phyloP scores from a whole-genome alignment of 1,140 invertebrate genomes.

The Philotrypesis tridentata region DNA sequence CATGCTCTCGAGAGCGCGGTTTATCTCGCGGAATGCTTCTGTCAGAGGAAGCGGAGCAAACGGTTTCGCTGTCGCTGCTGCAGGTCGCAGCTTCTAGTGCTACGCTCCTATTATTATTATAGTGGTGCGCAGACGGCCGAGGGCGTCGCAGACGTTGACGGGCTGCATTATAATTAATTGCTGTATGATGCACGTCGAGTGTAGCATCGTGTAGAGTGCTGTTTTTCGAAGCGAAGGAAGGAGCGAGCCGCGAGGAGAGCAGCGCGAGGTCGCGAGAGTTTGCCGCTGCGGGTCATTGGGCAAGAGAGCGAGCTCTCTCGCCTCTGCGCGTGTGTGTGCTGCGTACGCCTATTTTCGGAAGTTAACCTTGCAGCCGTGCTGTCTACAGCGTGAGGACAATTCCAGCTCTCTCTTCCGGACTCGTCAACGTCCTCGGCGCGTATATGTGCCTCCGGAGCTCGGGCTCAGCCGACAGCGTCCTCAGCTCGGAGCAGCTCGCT shows the following conservation, averaged over 20 bases:
- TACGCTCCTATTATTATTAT: neutral
- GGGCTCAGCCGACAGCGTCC: neutral
- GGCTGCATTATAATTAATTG: too few relatives aligned
- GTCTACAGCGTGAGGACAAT: neutral
- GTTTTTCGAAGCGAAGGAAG: too few relatives aligned
- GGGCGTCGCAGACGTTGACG: too few relatives aligned
- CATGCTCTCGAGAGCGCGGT: too few relatives aligned
- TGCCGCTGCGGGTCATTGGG: neutral
- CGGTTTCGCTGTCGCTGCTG: neutral
- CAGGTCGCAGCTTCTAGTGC: neutral
- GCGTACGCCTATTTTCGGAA: conserved; percentile 43
- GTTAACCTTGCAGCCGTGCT: conserved; percentile 44
- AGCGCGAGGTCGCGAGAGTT: neutral
- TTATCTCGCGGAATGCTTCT: conserved; percentile 25
- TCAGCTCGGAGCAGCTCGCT: conserved; percentile 22
- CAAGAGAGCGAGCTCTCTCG: neutral
- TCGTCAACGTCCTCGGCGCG: neutral
- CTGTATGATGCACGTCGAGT: too few relatives aligned
- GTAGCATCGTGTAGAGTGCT: too few relatives aligned
- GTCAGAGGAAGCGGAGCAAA: conserved; percentile 13
- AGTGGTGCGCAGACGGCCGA: too few relatives aligned
- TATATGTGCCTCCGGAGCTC: neutral
- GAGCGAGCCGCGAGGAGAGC: neutral
- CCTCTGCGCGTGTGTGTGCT: neutral
- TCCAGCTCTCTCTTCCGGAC: neutral